These are phyloP conservation scores for Dendrocopos noguchii DNA, from an alignment of 2,113 vertebrate species.

Conservation along the genomic window DNA sequence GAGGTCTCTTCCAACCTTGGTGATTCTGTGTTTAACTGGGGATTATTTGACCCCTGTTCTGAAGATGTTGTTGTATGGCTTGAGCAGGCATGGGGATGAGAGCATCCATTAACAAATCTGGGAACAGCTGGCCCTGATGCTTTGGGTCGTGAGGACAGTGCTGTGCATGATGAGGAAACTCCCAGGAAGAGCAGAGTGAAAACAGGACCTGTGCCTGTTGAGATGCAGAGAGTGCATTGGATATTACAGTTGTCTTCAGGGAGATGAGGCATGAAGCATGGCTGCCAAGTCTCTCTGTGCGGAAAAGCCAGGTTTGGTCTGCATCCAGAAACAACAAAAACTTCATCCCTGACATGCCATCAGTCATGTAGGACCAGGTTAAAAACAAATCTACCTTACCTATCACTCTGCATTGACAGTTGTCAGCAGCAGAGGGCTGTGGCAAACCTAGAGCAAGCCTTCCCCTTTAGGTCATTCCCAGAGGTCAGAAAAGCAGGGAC, in stretches of 20 bases:
- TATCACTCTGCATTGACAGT: not conserved
- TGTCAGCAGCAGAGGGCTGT: not conserved
- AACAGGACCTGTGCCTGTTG: not conserved
- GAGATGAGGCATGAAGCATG: not conserved
- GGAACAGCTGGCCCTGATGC: not conserved
- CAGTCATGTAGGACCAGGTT: not conserved
- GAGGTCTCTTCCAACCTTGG: too few relatives aligned
- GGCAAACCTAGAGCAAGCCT: not conserved
- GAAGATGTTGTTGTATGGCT: not conserved
- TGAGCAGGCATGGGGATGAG: not conserved
- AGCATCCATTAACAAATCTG: not conserved
- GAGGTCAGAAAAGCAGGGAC: rapidly evolving
- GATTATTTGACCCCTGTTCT: not conserved
- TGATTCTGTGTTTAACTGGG: not conserved
- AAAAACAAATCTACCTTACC: not conserved
- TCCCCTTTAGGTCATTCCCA: not conserved
- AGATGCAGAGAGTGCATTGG: not conserved
- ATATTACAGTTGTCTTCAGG: not conserved
- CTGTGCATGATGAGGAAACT: not conserved
- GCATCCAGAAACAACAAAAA: not conserved
- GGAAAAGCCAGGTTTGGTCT: not conserved
- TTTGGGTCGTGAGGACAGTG: not conserved
- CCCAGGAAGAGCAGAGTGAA: not conserved
- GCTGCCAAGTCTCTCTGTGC: not conserved
- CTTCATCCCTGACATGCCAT: not conserved